A percentile compares a stretch with the other conserved stretches of the same genome.
Conservation (phyloP, 2,888 invertebrate species). For the Nebria salina region DNA sequence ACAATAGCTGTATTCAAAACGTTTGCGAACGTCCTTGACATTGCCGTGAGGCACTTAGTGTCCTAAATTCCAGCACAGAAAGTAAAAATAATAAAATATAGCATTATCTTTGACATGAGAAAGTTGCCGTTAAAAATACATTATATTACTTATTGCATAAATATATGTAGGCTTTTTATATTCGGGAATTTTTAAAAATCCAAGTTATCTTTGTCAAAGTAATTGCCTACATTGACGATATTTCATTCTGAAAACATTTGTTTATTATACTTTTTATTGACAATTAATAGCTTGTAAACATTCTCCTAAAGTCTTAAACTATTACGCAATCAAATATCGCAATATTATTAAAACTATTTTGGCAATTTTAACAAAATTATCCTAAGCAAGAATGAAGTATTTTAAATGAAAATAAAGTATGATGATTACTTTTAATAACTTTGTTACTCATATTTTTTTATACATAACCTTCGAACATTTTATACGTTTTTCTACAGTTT, state of each 20-base stretch:
- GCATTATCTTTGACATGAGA: slow-evolving; percentile 38
- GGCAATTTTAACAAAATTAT: too few relatives aligned
- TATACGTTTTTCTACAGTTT: neutral
- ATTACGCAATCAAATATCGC: neutral
- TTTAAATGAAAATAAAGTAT: too few relatives aligned
- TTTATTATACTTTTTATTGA: slow-evolving; percentile 4
- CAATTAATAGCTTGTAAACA: neutral
- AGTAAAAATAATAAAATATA: slow-evolving; percentile 38
- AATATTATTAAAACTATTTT: neutral
- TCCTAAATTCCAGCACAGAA: slow-evolving; percentile 43
- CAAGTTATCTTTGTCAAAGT: slow-evolving; percentile 33
- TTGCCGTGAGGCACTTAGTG: slow-evolving; percentile 28
- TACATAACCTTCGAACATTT: neutral
- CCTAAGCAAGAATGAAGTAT: too few relatives aligned
- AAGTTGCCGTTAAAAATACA: slow-evolving; percentile 25
- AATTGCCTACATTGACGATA: slow-evolving; percentile 28
- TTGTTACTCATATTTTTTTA: neutral
- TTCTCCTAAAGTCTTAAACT: neutral
- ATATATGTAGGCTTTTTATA: slow-evolving; percentile 17
- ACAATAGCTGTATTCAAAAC: neutral
- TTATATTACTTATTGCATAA: slow-evolving; percentile 42
- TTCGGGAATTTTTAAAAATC: slow-evolving; percentile 37
- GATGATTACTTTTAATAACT: neutral
- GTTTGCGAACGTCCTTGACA: slow-evolving; percentile 42
- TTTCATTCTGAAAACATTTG: slow-evolving; percentile 6